Evolutionary conservation across 2,888 invertebrate genomes (phyloP).

Genomic region (Pristionchus fissidentatus): DNA sequence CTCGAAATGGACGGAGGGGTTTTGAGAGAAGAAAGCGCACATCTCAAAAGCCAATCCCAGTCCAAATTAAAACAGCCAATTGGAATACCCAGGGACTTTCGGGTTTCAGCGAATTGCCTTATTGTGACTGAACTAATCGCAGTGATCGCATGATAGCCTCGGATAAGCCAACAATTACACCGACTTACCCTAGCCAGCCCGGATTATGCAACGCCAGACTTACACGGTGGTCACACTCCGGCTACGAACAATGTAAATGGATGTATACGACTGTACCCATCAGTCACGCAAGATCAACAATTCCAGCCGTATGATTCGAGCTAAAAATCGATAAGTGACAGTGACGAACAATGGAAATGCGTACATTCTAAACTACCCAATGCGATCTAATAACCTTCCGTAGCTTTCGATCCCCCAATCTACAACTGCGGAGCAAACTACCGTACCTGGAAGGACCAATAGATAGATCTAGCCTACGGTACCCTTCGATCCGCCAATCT

Average conservation of each 20-base stretch:
- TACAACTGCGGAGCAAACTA: background rate
- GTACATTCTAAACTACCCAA: too few species aligned
- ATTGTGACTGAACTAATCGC: background rate
- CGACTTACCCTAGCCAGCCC: background rate
- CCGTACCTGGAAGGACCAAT: constrained; percentile 96
- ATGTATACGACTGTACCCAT: too few species aligned
- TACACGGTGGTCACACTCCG: background rate
- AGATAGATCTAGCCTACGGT: background rate
- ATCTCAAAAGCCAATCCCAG: too few species aligned
- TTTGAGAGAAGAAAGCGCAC: too few species aligned
- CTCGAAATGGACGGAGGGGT: background rate
- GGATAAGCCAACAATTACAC: constrained; percentile 10
- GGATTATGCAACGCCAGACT: background rate
- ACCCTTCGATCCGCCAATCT: background rate
- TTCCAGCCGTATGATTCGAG: too few species aligned
- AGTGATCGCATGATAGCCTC: background rate
- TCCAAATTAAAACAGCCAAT: too few species aligned
- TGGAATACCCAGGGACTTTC: background rate
- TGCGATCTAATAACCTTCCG: too few species aligned
- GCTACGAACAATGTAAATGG: too few species aligned
- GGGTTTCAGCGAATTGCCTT: background rate
- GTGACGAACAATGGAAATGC: too few species aligned
- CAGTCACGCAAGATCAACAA: too few species aligned
- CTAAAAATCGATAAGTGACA: too few species aligned
- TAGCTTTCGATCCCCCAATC: background rate